Conservation (phyloP, 2,113 vertebrate genomes). For the Mionectes macconnelli region DNA sequence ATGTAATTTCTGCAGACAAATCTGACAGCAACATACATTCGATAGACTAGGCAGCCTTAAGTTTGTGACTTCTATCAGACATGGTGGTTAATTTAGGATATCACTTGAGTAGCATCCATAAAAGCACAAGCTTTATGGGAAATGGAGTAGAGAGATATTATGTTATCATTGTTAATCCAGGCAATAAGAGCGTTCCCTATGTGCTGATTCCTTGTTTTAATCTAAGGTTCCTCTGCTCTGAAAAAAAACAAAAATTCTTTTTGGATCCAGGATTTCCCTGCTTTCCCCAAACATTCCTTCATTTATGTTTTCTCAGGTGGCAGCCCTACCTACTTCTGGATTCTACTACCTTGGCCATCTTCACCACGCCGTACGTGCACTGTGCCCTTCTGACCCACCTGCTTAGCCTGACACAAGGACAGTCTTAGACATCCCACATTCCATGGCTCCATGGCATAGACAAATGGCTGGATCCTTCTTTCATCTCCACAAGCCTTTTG, state of each 20-base stretch:
- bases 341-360: constrained; percentile 42
- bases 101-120: neutral
- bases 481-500: neutral
- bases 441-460: neutral
- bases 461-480: neutral
- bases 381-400: neutral
- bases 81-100: neutral
- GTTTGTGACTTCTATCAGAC: neutral
- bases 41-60: neutral
- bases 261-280: constrained; percentile 9
- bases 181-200: neutral
- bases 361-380: neutral
- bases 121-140: neutral
- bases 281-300: constrained; percentile 39
- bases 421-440: neutral
- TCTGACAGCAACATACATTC: neutral
- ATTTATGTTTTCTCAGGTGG: constrained; percentile 58
- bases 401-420: neutral
- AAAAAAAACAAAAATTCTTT: neutral
- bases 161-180: neutral
- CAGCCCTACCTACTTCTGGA: constrained; percentile 43
- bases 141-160: neutral
- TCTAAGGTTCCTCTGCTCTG: neutral
- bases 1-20: neutral
- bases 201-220: neutral